A percentile compares a stretch with the other conserved stretches of the same genome.
Conservation (phyloP, 2,797 vertebrate genomes). For the Phyllotis vaccarum region DNA sequence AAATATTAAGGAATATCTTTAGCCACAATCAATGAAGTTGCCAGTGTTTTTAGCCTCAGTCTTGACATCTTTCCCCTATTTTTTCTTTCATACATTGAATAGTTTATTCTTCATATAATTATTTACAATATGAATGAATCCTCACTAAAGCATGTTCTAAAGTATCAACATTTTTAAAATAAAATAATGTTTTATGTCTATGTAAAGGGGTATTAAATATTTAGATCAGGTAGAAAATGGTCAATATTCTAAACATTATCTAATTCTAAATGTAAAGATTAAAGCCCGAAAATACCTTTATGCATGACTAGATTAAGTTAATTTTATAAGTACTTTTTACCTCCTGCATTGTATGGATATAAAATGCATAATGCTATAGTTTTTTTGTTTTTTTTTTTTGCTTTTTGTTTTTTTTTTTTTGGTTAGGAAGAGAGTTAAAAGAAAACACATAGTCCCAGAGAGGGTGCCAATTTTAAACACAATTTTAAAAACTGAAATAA, state of each 20-base stretch:
- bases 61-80: conserved; percentile 22
- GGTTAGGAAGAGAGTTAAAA: neutral
- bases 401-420: too few species aligned
- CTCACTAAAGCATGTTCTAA: conserved; percentile 41
- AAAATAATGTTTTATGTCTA: conserved; percentile 5
- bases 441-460: neutral
- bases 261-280: conserved; percentile 25
- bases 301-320: neutral
- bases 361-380: conserved; percentile 5
- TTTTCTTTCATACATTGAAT: conserved; percentile 47
- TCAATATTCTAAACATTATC: conserved; percentile 11
- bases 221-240: conserved; percentile 29
- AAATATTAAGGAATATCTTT: conserved; percentile 37
- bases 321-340: neutral
- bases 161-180: conserved; percentile 8
- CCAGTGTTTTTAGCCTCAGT: neutral
- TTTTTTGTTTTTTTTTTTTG: too few species aligned
- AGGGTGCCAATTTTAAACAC: neutral
- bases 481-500: conserved; percentile 8
- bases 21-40: conserved; percentile 46
- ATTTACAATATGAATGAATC: conserved; percentile 7
- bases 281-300: neutral
- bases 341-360: neutral
- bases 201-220: conserved; percentile 5
- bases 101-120: conserved; percentile 25